Evolutionary conservation across 2,888 invertebrate genomes (phyloP).

Genomic region (Hydrotaea diabolus): DNA sequence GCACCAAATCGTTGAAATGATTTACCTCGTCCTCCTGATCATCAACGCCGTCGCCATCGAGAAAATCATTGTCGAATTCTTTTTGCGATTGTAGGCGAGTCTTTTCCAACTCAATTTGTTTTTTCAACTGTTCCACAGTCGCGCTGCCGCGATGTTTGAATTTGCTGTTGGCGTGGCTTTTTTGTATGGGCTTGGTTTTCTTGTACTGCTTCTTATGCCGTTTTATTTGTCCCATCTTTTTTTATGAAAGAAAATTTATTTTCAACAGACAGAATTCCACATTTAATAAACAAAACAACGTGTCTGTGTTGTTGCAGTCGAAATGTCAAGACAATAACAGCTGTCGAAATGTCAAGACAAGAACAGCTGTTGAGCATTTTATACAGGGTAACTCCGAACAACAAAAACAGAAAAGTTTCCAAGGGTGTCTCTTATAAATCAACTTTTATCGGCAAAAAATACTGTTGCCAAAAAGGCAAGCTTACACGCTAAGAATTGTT

Average conservation of each 20-base stretch:
- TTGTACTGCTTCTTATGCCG: slow-evolving; percentile 62
- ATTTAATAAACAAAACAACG: slow-evolving; percentile 19
- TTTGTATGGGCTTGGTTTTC: slow-evolving; percentile 49
- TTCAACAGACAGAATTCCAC: not conserved
- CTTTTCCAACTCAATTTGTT: slow-evolving; percentile 62
- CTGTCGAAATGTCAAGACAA: too few species aligned
- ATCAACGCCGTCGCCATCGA: not conserved
- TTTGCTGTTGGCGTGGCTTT: slow-evolving; percentile 59
- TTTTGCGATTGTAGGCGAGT: slow-evolving; percentile 26
- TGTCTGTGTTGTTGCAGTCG: not conserved
- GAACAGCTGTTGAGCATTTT: too few species aligned
- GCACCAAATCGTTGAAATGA: slow-evolving; percentile 51
- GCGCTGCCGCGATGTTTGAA: slow-evolving; percentile 63
- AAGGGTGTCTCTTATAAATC: too few species aligned
- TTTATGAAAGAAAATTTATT: not conserved
- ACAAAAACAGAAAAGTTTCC: too few species aligned
- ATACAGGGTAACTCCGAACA: too few species aligned
- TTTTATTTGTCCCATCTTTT: slow-evolving; percentile 53
- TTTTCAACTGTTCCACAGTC: slow-evolving; percentile 55
- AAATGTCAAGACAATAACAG: too few species aligned
- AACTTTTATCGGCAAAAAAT: too few species aligned
- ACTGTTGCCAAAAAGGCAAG: too few species aligned
- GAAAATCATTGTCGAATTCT: not conserved
- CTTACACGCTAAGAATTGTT: too few species aligned
- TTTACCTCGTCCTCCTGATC: slow-evolving; percentile 39